Percentiles rank a stretch among this genome's conserved stretches.
Conservation (phyloP, 2,797 vertebrate genomes). For the Danio kyathit region DNA sequence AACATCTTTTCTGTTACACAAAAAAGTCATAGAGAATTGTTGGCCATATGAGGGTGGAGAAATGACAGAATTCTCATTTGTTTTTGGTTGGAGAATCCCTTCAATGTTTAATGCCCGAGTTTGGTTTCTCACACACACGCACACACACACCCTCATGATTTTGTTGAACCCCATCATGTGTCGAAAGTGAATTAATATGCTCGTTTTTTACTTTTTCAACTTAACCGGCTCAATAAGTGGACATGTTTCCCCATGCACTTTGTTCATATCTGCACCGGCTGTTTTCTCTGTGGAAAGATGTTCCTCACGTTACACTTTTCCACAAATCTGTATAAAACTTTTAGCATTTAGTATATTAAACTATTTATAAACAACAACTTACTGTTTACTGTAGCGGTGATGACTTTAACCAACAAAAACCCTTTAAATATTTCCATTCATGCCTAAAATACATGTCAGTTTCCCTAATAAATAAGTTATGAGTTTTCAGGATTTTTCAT, state of each 20-base stretch:
- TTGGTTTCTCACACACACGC: neutral
- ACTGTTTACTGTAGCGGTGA: neutral
- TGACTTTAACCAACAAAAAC: neutral
- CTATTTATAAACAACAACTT: too few species aligned
- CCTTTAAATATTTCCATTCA: neutral
- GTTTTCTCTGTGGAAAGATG: neutral
- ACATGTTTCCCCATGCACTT: neutral
- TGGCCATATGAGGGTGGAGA: neutral
- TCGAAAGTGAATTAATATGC: neutral
- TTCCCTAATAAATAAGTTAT: too few species aligned
- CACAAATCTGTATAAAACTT: neutral
- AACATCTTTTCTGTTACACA: neutral
- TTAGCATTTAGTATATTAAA: neutral
- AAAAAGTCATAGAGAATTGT: neutral
- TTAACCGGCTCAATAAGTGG: neutral
- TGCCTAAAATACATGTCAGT: too few species aligned
- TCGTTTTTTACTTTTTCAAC: neutral
- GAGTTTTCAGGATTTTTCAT: too few species aligned
- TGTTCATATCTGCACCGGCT: neutral
- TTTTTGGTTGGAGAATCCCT: neutral
- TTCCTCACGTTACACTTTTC: neutral
- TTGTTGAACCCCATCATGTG: neutral
- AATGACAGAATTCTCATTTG: neutral
- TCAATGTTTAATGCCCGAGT: conserved; percentile 2
- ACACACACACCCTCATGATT: neutral